These are phyloP conservation scores for Sturmia bella DNA, from an alignment of 2,888 invertebrate genomes.

Conservation along the genomic window DNA sequence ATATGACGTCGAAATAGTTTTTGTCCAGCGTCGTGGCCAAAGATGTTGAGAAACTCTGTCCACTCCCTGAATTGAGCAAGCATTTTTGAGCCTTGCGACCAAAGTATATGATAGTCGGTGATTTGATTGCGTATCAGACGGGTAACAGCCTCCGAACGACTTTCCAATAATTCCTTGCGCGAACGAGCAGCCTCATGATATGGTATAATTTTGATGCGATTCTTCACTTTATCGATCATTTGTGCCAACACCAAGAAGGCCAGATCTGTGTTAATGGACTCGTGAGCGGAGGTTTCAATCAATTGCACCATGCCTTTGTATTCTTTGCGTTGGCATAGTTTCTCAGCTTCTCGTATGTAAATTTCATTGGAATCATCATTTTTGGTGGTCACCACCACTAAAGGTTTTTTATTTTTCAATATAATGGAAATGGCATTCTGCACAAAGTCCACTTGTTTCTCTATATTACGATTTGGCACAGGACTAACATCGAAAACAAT, in stretches of 20 bases:
- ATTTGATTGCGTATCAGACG: constrained; percentile 92
- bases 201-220: constrained; percentile 85
- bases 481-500: constrained; percentile 98
- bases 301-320: constrained; percentile 93
- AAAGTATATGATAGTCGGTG: constrained; percentile 91
- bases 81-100: constrained; percentile 93
- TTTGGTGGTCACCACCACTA: constrained; percentile 96
- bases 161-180: constrained; percentile 93
- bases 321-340: constrained; percentile 93
- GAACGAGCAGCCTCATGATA: constrained; percentile 92
- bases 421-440: constrained; percentile 92
- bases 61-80: constrained; percentile 94
- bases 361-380: constrained; percentile 95
- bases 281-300: constrained; percentile 97
- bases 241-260: constrained; percentile 95
- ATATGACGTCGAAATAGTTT: constrained; percentile 90
- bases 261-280: constrained; percentile 97
- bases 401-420: constrained; percentile 96
- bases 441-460: constrained; percentile 94
- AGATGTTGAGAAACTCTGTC: constrained; percentile 93
- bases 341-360: constrained; percentile 94
- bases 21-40: constrained; percentile 92
- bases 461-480: constrained; percentile 94
- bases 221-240: constrained; percentile 94
- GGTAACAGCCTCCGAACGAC: constrained; percentile 94